phyloP scores from a whole-genome alignment of 2,113 vertebrate species.

The Sylvietta virens region DNA sequence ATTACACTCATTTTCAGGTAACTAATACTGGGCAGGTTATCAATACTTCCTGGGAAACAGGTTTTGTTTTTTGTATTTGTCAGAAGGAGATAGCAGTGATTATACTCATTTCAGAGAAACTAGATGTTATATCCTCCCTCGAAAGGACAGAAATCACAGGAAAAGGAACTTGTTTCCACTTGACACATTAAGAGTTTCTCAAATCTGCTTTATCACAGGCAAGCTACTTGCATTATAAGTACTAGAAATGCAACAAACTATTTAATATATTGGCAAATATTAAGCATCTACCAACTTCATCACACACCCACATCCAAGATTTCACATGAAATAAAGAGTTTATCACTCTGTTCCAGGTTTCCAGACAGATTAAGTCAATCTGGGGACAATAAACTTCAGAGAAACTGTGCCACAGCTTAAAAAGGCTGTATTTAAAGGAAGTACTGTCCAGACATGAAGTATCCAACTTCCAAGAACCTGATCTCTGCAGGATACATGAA shows the following conservation, averaged over 20 bases:
- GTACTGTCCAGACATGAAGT: neutral
- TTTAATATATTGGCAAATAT: neutral
- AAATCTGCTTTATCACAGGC: neutral
- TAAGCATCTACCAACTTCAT: neutral
- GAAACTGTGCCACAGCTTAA: neutral
- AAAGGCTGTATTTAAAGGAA: neutral
- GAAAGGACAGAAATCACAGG: neutral
- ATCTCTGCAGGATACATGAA: neutral
- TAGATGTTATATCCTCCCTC: neutral
- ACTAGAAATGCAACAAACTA: neutral
- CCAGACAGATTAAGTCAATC: neutral
- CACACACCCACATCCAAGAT: neutral
- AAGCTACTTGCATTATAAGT: neutral
- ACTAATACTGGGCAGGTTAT: neutral
- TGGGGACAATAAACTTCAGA: neutral
- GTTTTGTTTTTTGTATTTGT: neutral
- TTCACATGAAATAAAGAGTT: neutral
- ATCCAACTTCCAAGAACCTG: neutral
- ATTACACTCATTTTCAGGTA: neutral
- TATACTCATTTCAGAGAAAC: neutral
- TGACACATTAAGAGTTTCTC: neutral
- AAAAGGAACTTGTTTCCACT: neutral
- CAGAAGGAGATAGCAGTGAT: neutral
- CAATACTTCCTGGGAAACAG: neutral
- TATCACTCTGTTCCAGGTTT: neutral